Evolutionary conservation across 2,797 vertebrate species (phyloP).

Genomic region (Cryptoblepharus egeriae): DNA sequence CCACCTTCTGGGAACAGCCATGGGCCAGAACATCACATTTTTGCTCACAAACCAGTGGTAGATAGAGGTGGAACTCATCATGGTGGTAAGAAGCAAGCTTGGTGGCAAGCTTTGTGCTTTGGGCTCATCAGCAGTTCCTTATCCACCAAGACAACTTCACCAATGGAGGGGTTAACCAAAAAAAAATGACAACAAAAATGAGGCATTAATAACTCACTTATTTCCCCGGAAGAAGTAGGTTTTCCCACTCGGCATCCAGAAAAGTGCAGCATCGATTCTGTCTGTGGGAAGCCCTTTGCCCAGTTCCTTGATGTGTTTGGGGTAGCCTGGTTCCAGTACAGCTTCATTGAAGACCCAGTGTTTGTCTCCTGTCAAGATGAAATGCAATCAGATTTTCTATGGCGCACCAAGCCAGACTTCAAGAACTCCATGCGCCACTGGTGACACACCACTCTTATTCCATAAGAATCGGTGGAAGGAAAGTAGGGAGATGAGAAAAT

Average conservation of each 20-base stretch:
- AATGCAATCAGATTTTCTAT: not conserved
- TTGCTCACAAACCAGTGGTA: not conserved
- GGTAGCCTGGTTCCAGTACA: slow-evolving; percentile 87
- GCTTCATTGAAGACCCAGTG: slow-evolving; percentile 91
- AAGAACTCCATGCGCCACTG: too few relatives aligned
- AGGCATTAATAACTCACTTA: slow-evolving; percentile 88
- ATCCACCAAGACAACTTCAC: not conserved
- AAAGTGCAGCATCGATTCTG: slow-evolving; percentile 88
- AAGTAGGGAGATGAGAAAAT: not conserved
- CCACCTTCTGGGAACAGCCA: not conserved
- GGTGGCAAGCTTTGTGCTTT: not conserved
- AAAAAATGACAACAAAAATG: not conserved
- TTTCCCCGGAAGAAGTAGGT: slow-evolving; percentile 91
- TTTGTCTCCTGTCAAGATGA: slow-evolving; percentile 80
- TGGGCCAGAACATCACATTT: not conserved
- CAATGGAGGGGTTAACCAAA: not conserved
- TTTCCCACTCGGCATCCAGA: slow-evolving; percentile 90
- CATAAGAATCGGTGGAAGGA: too few relatives aligned
- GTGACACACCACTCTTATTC: too few relatives aligned
- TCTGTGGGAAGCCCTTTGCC: slow-evolving; percentile 87
- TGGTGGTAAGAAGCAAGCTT: not conserved
- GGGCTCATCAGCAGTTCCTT: too few relatives aligned
- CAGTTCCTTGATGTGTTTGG: slow-evolving; percentile 85
- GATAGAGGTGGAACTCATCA: too few relatives aligned
- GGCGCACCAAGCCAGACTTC: not conserved